phyloP scores from a whole-genome alignment of 2,797 vertebrate genomes.

The Liasis olivaceus region DNA sequence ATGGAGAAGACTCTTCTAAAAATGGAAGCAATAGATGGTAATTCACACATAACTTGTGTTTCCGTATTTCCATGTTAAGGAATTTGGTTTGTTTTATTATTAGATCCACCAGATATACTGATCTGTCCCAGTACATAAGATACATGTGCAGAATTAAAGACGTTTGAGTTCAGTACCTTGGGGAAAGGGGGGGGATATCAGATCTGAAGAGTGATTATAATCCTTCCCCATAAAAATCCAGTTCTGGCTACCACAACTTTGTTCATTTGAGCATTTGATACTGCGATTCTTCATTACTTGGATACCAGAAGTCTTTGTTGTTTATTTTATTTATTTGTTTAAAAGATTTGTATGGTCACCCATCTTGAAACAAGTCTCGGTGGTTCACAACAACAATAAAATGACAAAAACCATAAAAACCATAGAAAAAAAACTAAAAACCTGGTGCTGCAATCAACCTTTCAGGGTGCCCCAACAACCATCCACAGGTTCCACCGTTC shows the following conservation, averaged over 20 bases:
- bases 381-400: neutral
- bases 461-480: neutral
- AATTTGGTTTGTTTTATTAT: neutral
- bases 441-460: neutral
- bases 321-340: neutral
- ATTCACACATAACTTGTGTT: neutral
- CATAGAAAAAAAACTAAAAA: neutral
- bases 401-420: neutral
- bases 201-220: neutral
- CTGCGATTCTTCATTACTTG: neutral
- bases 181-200: neutral
- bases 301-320: neutral
- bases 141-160: neutral
- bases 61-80: neutral
- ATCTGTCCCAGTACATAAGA: neutral
- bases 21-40: conserved; percentile 83
- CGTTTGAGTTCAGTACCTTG: neutral
- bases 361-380: neutral
- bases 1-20: conserved; percentile 78
- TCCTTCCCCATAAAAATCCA: neutral
- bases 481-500: neutral
- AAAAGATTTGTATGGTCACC: neutral
- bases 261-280: neutral
- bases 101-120: neutral
- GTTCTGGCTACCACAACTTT: neutral